Base-by-base conservation (phyloP, 1,140 invertebrate species). In the Arion vulgaris region DNA sequence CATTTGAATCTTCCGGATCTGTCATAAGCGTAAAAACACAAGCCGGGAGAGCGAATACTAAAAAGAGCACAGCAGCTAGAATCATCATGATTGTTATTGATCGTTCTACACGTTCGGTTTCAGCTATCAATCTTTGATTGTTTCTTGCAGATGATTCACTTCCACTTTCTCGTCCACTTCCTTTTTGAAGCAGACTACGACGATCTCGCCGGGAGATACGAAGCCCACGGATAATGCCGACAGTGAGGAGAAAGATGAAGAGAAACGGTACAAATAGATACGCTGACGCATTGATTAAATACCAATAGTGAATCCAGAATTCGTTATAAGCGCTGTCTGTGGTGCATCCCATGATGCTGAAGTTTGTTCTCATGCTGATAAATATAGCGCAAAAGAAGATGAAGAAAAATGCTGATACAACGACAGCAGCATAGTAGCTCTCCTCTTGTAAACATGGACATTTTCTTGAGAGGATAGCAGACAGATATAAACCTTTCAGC, bases 401-500 rank as follows among this genome's bases (percentile, higher is more conserved):
- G 0, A 66, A 49, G 4, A 86, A 49, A 1, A 90, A 28, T 5
- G 84, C 32, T 26, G 86, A n/a, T 26, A 83, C 81, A 15, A 87
- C 45, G 0, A 85, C 78, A 4, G 77, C 66, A 19, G 80, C 76
- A 11, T 84, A 66, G 15, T 74, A 45, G 15, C 86, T 83, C 9
- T 83, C 84, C 23, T 53, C 82, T 85, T 11, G 85, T 84, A 74
- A 87, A 88, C 19, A 88, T 53, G 28, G 85, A 76, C 17, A 78
- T 83, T 15, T 88, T 85, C 80, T 86, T 86, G 15, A 90, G 80
- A 0, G 89, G 89, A 57, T 87, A 88, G 82, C 83, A 86, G 1
- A 90, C 86, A 1, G 89, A 88, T 11, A 89, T 80, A 62, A 89
- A 90, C 17, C 89, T 71, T 81, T 90, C 89, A 0, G 85, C 41